Base-by-base conservation (phyloP, 2,888 invertebrate genomes). In the Protonemura montana region DNA sequence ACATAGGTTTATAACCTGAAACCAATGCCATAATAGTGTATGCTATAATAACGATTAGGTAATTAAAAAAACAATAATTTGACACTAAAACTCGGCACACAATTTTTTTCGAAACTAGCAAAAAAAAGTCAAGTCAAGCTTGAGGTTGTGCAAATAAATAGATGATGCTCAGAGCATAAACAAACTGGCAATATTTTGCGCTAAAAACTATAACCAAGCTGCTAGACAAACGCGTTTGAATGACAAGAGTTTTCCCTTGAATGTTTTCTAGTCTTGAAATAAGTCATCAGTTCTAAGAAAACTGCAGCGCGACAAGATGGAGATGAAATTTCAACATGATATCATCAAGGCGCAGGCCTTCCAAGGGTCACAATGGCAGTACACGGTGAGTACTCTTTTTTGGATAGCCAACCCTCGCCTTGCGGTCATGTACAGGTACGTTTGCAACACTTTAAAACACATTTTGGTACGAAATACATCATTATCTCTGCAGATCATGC, bases 301-400 rank as follows among this genome's bases (percentile, higher is more conserved):
- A 1, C 13, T 21, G 59, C 59, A 3, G 59, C 59, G 7, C 1
- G 30, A 6, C 30, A 81, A 28, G 29, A 81, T 81, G 81, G 81
- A 81, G 81, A 81, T 81, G 78, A 13, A 78, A 28, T 78, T 78
- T 30, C 81, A 81, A 16, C 81, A 81, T 30, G 30, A 81, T 6
- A 81, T 81, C 29, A 30, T 30, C 28, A 28, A 81, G 30, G 81
- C 30, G 5, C 28, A 28, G 30, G 30, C 28, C 81, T 81, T 81
- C 30, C 81, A 81, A 30, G 29, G 30, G 13, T 28, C n/a, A 0
- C 30, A 30, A n/a, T 30, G 81, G 81, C 81, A 81, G 13, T 81
- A 28, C 29, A 81, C 81, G 81, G 81, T 81, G 30, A 81, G 81
- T 80, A 16, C 80, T 26, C 16, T 1, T 35, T 35, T 76, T 76